Conservation (phyloP, 2,113 vertebrate species). For the Chaetodon trifascialis region DNA sequence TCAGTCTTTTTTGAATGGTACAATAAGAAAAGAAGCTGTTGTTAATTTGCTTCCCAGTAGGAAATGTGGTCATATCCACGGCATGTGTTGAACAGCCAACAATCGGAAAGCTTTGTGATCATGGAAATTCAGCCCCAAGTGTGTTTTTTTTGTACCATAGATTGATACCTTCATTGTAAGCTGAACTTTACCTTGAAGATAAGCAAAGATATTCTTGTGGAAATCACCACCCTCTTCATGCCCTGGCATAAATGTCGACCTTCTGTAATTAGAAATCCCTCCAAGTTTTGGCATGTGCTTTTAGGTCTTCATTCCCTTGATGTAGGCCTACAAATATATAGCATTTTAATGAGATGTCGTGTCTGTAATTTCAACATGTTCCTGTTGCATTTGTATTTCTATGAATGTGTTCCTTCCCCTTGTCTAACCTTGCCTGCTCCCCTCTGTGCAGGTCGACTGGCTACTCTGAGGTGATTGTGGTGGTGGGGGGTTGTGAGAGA, state of each 20-base stretch:
- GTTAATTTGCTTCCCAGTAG: constrained; percentile 20
- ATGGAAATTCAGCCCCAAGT: constrained; percentile 36
- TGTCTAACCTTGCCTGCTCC: neutral
- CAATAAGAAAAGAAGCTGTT: constrained; percentile 21
- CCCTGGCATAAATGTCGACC: neutral
- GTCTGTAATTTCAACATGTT: constrained; percentile 6
- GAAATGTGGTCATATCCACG: constrained; percentile 44
- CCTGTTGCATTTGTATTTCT: constrained; percentile 3
- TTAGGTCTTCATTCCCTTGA: constrained; percentile 5
- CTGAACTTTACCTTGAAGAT: constrained; percentile 57
- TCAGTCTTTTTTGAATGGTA: neutral
- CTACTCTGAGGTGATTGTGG: constrained; percentile 97
- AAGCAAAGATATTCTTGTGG: constrained; percentile 12
- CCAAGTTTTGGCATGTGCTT: neutral
- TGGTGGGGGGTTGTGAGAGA: constrained; percentile 97
- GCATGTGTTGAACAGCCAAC: constrained; percentile 39
- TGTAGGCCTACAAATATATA: neutral
- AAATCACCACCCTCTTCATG: constrained; percentile 18
- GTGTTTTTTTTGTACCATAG: constrained; percentile 34
- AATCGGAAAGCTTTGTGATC: constrained; percentile 49
- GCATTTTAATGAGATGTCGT: constrained; percentile 4
- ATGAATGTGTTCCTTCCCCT: neutral
- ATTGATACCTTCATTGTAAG: constrained; percentile 36
- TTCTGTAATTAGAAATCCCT: constrained; percentile 35
- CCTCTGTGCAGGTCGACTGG: constrained; percentile 91